phyloP scores from a whole-genome alignment of 2,888 invertebrate genomes.

The Ormyrus labotus region DNA sequence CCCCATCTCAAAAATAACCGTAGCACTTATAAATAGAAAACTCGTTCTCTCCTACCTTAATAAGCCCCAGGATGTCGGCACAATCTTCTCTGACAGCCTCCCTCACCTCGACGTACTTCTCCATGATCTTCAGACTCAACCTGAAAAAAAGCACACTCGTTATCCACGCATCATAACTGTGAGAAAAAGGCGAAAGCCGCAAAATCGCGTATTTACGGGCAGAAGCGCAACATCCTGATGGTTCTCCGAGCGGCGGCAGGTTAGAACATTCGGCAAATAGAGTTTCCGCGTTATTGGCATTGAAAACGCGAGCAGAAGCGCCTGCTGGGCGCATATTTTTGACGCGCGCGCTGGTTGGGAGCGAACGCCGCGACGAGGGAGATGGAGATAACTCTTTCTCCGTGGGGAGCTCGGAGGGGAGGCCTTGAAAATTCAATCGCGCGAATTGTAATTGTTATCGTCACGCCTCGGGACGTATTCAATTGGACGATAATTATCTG shows the following conservation, averaged over 20 bases:
- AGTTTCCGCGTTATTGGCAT: slow-evolving; percentile 14
- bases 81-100: slow-evolving; percentile 68
- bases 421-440: slow-evolving; percentile 7
- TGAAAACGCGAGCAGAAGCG: neutral
- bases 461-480: too few species aligned
- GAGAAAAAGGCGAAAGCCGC: neutral
- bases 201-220: slow-evolving; percentile 39
- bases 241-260: neutral
- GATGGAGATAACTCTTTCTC: neutral
- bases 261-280: slow-evolving; percentile 10
- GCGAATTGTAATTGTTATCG: slow-evolving; percentile 21
- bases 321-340: too few species aligned
- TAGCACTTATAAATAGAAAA: slow-evolving; percentile 2
- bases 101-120: slow-evolving; percentile 63
- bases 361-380: neutral
- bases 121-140: slow-evolving; percentile 54
- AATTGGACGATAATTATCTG: too few species aligned
- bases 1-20: neutral
- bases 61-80: slow-evolving; percentile 62
- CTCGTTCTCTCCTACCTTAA: slow-evolving; percentile 62
- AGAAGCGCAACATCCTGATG: slow-evolving; percentile 52
- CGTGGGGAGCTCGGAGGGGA: neutral
- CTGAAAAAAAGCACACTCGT: slow-evolving; percentile 15
- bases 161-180: neutral
- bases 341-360: slow-evolving; percentile 6